Base-by-base conservation (phyloP, 2,888 invertebrate genomes). In the Cloeon dipterum region DNA sequence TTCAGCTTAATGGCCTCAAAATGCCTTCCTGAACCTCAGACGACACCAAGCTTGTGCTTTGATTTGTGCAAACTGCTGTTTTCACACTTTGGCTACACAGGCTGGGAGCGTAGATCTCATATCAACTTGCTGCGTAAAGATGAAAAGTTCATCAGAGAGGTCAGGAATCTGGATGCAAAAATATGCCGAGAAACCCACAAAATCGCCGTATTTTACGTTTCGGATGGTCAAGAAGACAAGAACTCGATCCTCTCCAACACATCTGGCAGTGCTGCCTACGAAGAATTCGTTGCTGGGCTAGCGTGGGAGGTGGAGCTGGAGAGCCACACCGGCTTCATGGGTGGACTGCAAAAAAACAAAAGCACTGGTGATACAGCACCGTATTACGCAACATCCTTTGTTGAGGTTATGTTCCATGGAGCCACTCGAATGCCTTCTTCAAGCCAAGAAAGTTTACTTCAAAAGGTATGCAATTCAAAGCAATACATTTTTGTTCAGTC, bases 131-230 rank as follows among this genome's bases (percentile, higher is more conserved):
- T 94, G 42, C 72, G 76, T 42, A 78, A 89, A 50, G 79, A 79
- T 46, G 91, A 93, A 47, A 76, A 89, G 39, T 62, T 96, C 43
- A 57, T 93, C 41, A 62, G 94, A 11, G 93, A 94, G 53, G 56
- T 98, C 40, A 69, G 88, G 42, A 91, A 98, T 58, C 65, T 98
- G 32, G 98, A 98, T 53, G 71, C 75, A 40, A 91, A 91, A 58
- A 71, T 74, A 55, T 91, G 86, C 47, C 67, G 91, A 10, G 89
- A 91, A 54, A 86, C 88, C 1, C 91, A 93, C 58, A 93, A 94
- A 60, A 76, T 93, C 48, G 98, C 96, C 14, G 88, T 99, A 34
- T 88, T 98, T 49, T 98, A 93, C 58, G 94, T 98, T 14, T 89
- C 79, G n/a, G 77, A 78, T 34, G 94, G 94, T 0, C 98, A 98